phyloP scores from a whole-genome alignment of 2,113 vertebrate genomes.

The Rhea pennata region DNA sequence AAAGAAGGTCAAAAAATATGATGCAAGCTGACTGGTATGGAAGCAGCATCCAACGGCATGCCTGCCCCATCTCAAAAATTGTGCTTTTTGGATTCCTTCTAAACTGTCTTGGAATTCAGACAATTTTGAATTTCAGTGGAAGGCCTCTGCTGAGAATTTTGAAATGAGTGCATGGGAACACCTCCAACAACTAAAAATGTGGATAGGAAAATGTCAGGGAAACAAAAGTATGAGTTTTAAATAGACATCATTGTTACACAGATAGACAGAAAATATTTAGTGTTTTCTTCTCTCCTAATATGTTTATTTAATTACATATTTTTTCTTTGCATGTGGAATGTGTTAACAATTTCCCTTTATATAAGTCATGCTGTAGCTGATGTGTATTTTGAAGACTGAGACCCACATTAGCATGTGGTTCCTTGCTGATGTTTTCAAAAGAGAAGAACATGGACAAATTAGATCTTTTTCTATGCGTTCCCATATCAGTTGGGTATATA shows the following conservation, averaged over 20 bases:
- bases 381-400: not conserved
- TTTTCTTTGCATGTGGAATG: not conserved
- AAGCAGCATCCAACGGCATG: not conserved
- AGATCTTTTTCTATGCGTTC: not conserved
- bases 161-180: not conserved
- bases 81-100: not conserved
- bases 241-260: not conserved
- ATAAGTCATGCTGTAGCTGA: not conserved
- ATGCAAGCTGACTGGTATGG: not conserved
- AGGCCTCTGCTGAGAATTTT: not conserved
- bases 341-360: not conserved
- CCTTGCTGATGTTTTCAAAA: not conserved
- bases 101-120: not conserved
- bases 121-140: not conserved
- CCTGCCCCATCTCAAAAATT: not conserved
- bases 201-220: slow-evolving; percentile 1
- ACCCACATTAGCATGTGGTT: not conserved
- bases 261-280: not conserved
- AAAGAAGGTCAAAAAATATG: not conserved
- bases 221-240: not conserved
- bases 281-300: not conserved
- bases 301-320: not conserved
- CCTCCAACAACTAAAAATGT: slow-evolving; percentile 8
- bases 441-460: not conserved
- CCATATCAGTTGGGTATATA: not conserved